Percentiles rank a stretch among this genome's conserved stretches.
Conservation (phyloP, 2,113 vertebrate species). For the Donacobius atricapilla region DNA sequence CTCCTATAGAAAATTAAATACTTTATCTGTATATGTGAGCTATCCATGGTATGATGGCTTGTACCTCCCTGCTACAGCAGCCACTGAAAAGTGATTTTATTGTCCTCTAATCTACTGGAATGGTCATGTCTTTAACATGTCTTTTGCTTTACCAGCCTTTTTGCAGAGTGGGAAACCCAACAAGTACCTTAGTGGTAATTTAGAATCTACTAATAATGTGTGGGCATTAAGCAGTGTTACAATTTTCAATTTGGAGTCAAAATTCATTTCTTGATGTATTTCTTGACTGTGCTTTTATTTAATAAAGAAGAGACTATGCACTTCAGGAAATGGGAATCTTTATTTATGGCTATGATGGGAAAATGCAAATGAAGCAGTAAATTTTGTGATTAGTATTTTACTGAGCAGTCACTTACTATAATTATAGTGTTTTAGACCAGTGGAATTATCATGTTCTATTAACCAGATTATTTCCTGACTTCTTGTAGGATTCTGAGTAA, state of each 20-base stretch:
- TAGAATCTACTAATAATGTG: not conserved
- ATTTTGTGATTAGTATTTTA: conserved; percentile 52
- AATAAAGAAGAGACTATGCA: not conserved
- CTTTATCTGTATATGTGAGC: not conserved
- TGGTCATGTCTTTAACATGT: not conserved
- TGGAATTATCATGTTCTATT: conserved; percentile 16
- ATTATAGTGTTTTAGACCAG: conserved; percentile 45
- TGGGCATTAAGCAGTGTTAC: not conserved
- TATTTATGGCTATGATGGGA: not conserved
- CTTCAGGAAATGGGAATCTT: not conserved
- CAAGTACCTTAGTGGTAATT: not conserved
- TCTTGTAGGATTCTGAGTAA: conserved; percentile 83
- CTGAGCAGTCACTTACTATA: not conserved
- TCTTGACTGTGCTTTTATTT: conserved; percentile 10
- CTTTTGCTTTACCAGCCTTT: not conserved
- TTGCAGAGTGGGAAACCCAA: not conserved
- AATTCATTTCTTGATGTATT: not conserved
- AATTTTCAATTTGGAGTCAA: not conserved
- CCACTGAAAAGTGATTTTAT: not conserved
- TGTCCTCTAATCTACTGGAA: not conserved
- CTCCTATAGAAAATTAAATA: not conserved
- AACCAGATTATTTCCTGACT: conserved; percentile 51
- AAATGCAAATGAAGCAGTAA: conserved; percentile 24
- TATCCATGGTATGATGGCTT: not conserved
- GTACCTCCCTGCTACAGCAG: not conserved